Evolutionary conservation across 2,797 vertebrate species (phyloP).

Genomic region (Aulostomus chinensis): DNA sequence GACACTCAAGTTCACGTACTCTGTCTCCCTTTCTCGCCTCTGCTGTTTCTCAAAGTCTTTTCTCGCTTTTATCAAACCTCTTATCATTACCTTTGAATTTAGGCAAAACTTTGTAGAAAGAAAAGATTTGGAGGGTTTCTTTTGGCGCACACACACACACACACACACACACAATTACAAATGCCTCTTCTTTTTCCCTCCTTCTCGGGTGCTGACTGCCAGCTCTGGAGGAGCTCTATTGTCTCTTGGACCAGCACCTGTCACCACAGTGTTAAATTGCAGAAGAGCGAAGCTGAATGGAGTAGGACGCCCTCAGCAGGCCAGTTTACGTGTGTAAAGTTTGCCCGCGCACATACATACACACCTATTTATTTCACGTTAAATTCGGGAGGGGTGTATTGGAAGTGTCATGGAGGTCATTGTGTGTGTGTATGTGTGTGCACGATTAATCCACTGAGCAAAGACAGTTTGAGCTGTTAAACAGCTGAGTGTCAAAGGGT

Average conservation of each 20-base stretch:
- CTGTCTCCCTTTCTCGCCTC: conserved; percentile 21
- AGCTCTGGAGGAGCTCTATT: conserved; percentile 70
- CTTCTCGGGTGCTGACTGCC: conserved; percentile 48
- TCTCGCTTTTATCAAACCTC: conserved; percentile 31
- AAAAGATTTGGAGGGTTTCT: conserved; percentile 37
- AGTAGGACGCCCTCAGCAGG: conserved; percentile 71
- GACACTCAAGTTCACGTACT: conserved; percentile 38
- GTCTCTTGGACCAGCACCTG: conserved; percentile 72
- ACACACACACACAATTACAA: conserved; percentile 27
- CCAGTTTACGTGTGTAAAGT: conserved; percentile 46
- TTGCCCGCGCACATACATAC: conserved; percentile 19
- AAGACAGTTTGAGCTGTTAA: conserved; percentile 71
- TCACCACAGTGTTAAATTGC: conserved; percentile 67
- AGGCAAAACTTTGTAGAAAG: conserved; percentile 30
- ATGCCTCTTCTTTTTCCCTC: conserved; percentile 45
- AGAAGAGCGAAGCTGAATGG: conserved; percentile 46
- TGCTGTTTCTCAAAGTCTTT: conserved; percentile 26
- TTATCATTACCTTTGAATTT: conserved; percentile 55
- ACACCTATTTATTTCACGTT: conserved; percentile 50
- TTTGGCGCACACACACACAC: background rate
- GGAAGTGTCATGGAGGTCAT: conserved; percentile 53
- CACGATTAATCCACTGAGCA: conserved; percentile 62
- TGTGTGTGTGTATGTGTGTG: conserved; percentile 21
- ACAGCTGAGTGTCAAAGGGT: conserved; percentile 78
- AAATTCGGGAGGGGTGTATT: conserved; percentile 32